Conservation (phyloP, 64 coral and sea anemone species). For the Montipora capricornis region DNA sequence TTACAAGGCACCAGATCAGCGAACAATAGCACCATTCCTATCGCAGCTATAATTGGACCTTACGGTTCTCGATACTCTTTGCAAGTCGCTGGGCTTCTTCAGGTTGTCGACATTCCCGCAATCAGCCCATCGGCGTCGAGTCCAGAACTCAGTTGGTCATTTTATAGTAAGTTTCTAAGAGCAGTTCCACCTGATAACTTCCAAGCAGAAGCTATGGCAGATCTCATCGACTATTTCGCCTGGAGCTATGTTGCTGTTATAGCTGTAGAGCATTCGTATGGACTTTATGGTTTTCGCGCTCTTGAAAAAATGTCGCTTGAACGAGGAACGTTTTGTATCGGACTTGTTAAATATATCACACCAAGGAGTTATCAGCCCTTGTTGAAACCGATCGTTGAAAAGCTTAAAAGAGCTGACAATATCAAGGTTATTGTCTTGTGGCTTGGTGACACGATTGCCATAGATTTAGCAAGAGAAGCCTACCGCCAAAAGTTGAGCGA, state of each 20-base stretch:
- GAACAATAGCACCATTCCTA: neutral
- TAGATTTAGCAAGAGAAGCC: conserved; percentile 52
- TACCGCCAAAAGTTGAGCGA: conserved; percentile 21
- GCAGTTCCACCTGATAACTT: conserved; percentile 66
- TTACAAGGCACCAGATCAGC: neutral
- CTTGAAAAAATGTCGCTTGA: conserved; percentile 62
- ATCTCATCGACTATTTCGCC: conserved; percentile 66
- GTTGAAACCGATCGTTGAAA: conserved; percentile 35
- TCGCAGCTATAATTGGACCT: conserved; percentile 64
- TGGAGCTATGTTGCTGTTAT: conserved; percentile 78
- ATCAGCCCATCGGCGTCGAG: conserved; percentile 81
- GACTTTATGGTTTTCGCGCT: conserved; percentile 58
- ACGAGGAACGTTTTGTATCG: conserved; percentile 69
- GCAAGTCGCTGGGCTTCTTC: conserved; percentile 72
- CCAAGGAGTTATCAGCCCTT: neutral
- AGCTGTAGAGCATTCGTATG: conserved; percentile 77
- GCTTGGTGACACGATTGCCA: conserved; percentile 57
- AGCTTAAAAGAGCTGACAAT: conserved; percentile 40
- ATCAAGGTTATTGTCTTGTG: conserved; percentile 77
- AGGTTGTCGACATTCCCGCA: conserved; percentile 64
- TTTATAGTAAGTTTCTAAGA: conserved; percentile 60
- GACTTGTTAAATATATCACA: conserved; percentile 59
- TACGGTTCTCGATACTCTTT: conserved; percentile 58
- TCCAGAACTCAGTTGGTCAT: conserved; percentile 64
- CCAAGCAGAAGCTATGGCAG: conserved; percentile 82